phyloP scores from a whole-genome alignment of 2,888 invertebrate species.

The Alloplasta piceator region DNA sequence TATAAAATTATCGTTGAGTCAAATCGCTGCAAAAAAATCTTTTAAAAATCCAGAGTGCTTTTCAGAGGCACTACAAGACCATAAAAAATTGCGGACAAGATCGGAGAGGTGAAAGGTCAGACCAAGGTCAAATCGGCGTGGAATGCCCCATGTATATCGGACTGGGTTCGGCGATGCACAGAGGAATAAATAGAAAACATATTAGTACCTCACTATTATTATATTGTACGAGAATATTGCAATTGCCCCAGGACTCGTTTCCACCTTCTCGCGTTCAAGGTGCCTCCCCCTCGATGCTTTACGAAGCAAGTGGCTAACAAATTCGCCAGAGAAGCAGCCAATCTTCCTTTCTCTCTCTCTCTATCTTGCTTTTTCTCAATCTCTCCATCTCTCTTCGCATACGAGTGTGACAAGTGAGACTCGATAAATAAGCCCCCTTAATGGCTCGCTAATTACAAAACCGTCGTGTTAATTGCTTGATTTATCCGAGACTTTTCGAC shows the following conservation, averaged over 20 bases:
- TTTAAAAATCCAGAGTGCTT: no score
- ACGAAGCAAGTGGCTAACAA: slow-evolving; percentile 50
- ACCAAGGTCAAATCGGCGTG: no score
- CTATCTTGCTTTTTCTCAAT: not conserved
- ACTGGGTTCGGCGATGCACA: not conserved
- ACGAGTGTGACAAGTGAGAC: slow-evolving; percentile 68
- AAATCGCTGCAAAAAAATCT: no score
- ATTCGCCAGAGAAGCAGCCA: slow-evolving; percentile 46
- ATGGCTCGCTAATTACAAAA: slow-evolving; percentile 76
- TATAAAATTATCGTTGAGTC: no score
- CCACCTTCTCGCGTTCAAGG: slow-evolving; percentile 6
- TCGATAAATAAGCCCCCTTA: slow-evolving; percentile 77
- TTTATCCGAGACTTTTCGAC: slow-evolving; percentile 68
- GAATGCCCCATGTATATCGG: no score
- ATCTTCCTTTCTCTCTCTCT: slow-evolving; percentile 11
- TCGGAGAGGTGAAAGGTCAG: no score
- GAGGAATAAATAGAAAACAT: slow-evolving; percentile 46
- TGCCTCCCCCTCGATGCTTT: slow-evolving; percentile 11
- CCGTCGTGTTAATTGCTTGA: slow-evolving; percentile 73
- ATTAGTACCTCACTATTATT: slow-evolving; percentile 42
- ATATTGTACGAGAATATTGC: slow-evolving; percentile 49
- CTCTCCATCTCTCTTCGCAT: not conserved
- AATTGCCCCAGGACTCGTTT: slow-evolving; percentile 42
- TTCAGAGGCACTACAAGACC: no score
- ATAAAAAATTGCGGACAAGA: no score